These are phyloP conservation scores for Tauraco erythrolophus DNA, from an alignment of 2,113 vertebrate genomes.

Conservation along the genomic window DNA sequence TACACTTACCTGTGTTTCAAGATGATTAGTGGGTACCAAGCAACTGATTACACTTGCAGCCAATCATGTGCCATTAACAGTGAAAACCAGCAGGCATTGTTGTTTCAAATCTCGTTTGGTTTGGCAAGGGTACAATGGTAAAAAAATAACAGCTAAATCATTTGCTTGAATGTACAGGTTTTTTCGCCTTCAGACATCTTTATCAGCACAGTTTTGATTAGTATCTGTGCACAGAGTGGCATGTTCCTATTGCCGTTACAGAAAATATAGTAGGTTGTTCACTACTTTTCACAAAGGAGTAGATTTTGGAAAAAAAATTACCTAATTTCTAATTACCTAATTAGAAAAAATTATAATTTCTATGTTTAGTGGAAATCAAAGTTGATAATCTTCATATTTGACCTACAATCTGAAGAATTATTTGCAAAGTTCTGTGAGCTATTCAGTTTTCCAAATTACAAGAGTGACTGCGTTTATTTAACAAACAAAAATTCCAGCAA, in stretches of 20 bases:
- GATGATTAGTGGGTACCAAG: constrained; percentile 73
- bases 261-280: neutral
- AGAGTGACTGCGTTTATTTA: neutral
- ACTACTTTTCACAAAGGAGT: neutral
- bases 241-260: neutral
- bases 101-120: constrained; percentile 69
- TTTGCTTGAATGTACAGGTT: constrained; percentile 40
- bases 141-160: constrained; percentile 36
- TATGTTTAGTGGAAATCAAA: neutral
- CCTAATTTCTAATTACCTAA: neutral
- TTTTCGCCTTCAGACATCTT: constrained; percentile 64
- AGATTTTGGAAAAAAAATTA: neutral
- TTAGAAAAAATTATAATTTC: too few species aligned
- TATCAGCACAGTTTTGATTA: constrained; percentile 56
- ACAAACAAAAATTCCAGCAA: neutral
- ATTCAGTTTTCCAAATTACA: neutral
- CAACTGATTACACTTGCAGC: constrained; percentile 73
- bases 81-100: constrained; percentile 68
- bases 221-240: constrained; percentile 39
- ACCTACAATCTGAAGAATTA: neutral
- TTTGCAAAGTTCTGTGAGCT: neutral
- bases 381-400: neutral
- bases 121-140: constrained; percentile 47
- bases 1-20: constrained; percentile 61
- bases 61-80: constrained; percentile 74